Conservation (phyloP, 1,140 invertebrate genomes). For the Hydropsyche tenuis region DNA sequence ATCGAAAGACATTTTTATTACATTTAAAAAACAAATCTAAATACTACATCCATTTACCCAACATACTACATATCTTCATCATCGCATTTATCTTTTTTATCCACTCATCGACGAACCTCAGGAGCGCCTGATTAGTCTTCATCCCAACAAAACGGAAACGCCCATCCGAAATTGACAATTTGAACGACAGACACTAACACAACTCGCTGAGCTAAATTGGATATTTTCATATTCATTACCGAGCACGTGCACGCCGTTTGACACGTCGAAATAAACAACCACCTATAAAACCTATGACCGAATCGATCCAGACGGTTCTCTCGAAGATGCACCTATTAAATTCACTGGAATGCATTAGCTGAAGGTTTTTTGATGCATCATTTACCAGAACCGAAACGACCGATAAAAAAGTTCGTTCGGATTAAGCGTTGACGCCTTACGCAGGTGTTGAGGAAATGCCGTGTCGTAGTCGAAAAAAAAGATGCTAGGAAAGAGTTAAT, state of each 20-base stretch:
- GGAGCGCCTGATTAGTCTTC: slow-evolving; percentile 9
- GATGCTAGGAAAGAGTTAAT: neutral
- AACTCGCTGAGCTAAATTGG: neutral
- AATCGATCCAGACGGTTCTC: too few relatives aligned
- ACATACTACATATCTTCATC: too few relatives aligned
- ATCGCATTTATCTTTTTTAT: too few relatives aligned
- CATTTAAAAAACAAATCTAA: too few relatives aligned
- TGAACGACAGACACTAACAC: neutral
- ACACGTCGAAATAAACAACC: too few relatives aligned
- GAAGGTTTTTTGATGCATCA: too few relatives aligned
- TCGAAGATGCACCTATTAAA: too few relatives aligned
- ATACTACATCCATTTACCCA: too few relatives aligned
- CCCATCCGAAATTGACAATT: slow-evolving; percentile 20
- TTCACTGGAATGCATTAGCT: neutral
- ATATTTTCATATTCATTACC: neutral
- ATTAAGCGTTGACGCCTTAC: slow-evolving; percentile 13
- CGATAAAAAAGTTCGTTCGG: slow-evolving; percentile 3
- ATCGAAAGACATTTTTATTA: too few relatives aligned
- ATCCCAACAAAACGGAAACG: neutral
- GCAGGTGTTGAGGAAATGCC: slow-evolving; percentile 28
- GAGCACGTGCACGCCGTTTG: neutral
- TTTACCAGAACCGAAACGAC: neutral
- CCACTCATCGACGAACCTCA: too few relatives aligned
- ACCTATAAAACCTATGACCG: too few relatives aligned
- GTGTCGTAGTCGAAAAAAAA: slow-evolving; percentile 1